A percentile compares a stretch with the other conserved stretches of the same genome.
These are phyloP conservation scores for Acanthochromis polyacanthus DNA, from an alignment of 2,113 vertebrate species.

Conservation along the genomic window DNA sequence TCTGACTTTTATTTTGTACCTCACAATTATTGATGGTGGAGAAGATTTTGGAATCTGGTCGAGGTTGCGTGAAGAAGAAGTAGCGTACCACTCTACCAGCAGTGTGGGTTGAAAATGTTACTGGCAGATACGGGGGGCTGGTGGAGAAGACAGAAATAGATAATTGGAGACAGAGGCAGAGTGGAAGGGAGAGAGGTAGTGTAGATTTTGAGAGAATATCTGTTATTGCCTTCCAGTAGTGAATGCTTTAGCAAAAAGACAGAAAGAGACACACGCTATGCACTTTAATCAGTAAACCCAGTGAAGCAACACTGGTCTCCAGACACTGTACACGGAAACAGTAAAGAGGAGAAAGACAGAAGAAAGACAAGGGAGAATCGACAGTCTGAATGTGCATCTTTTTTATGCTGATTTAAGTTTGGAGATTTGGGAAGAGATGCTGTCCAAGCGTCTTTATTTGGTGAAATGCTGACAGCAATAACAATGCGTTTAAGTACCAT, in stretches of 20 bases:
- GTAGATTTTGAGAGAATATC: slow-evolving; percentile 62
- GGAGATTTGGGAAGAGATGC: slow-evolving; percentile 17
- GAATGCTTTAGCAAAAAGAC: slow-evolving; percentile 53
- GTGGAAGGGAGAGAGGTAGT: slow-evolving; percentile 47
- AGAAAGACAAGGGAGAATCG: slow-evolving; percentile 2
- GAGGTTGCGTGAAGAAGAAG: slow-evolving; percentile 50
- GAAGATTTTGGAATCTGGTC: slow-evolving; percentile 51
- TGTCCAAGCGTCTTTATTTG: slow-evolving; percentile 19
- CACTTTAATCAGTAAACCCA: slow-evolving; percentile 67
- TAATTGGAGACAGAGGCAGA: slow-evolving; percentile 72
- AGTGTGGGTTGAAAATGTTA: slow-evolving; percentile 76
- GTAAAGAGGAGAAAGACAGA: slow-evolving; percentile 23
- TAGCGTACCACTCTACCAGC: slow-evolving; percentile 50
- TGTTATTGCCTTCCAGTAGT: slow-evolving; percentile 40
- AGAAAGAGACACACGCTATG: slow-evolving; percentile 40
- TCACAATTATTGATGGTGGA: slow-evolving; percentile 37
- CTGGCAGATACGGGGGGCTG: slow-evolving; percentile 68
- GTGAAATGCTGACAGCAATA: slow-evolving; percentile 18
- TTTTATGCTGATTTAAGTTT: slow-evolving; percentile 41
- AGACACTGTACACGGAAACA: slow-evolving; percentile 30
- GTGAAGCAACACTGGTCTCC: slow-evolving; percentile 48
- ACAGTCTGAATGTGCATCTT: slow-evolving; percentile 7
- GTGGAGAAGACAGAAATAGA: slow-evolving; percentile 72
- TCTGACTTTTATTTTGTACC: slow-evolving; percentile 49
- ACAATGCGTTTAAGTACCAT: not conserved